A percentile compares a stretch with the other conserved stretches of the same genome.
These are phyloP conservation scores for Elegia similella DNA, from an alignment of 2,888 invertebrate species.

Conservation along the genomic window DNA sequence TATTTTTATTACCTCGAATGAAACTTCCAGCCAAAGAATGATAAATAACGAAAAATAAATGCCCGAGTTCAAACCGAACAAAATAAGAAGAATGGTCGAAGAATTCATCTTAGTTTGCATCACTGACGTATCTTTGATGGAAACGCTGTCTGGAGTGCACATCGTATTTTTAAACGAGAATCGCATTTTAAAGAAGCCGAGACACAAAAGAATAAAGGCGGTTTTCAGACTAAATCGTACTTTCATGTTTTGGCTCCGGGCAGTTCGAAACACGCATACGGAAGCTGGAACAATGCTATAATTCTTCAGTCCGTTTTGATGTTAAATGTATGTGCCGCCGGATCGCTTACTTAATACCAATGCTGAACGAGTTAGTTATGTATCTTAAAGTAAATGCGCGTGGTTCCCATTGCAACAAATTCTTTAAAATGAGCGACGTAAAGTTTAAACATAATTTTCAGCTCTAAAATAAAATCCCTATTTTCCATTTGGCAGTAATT, in stretches of 20 bases:
- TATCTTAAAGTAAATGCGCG: background rate
- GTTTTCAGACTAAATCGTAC: slow-evolving; percentile 45
- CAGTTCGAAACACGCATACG: slow-evolving; percentile 50
- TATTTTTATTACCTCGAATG: background rate
- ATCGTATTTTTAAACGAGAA: slow-evolving; percentile 44
- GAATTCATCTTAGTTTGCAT: slow-evolving; percentile 32
- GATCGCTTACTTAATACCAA: background rate
- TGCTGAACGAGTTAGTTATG: background rate
- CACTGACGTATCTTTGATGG: slow-evolving; percentile 40
- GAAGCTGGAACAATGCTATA: slow-evolving; percentile 53
- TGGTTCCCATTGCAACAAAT: background rate
- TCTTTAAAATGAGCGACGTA: background rate
- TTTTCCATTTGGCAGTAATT: slow-evolving; percentile 25
- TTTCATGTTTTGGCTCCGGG: slow-evolving; percentile 55
- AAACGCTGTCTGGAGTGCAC: slow-evolving; percentile 39
- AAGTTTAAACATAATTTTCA: slow-evolving; percentile 9
- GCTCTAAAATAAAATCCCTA: slow-evolving; percentile 20
- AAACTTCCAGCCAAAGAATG: slow-evolving; percentile 6
- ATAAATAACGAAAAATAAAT: slow-evolving; percentile 8
- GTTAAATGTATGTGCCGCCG: slow-evolving; percentile 23
- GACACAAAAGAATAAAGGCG: slow-evolving; percentile 46
- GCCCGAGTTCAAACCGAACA: slow-evolving; percentile 9
- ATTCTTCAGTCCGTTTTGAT: slow-evolving; percentile 45
- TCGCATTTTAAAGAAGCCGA: slow-evolving; percentile 43
- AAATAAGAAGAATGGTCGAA: slow-evolving; percentile 12